Percentiles rank a stretch among this genome's conserved stretches.
These are phyloP conservation scores for Asobara japonica DNA, from an alignment of 1,140 invertebrate genomes.

Conservation along the genomic window DNA sequence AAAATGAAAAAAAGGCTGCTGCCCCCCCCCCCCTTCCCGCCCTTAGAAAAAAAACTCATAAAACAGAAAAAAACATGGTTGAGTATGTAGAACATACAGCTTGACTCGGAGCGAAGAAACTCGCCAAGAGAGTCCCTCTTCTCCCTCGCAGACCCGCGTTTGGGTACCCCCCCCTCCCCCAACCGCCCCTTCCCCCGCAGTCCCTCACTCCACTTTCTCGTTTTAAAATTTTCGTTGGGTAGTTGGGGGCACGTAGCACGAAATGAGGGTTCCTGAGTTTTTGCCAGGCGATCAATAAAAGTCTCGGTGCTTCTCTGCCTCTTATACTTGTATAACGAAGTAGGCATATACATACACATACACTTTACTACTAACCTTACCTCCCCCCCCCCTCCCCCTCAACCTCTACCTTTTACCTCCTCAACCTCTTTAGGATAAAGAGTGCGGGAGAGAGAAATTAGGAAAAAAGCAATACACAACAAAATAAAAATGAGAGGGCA, in stretches of 20 bases:
- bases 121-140: not conserved
- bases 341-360: conserved; percentile 48
- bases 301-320: conserved; percentile 61
- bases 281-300: conserved; percentile 68
- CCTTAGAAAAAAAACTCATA: not conserved
- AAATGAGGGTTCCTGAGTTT: conserved; percentile 59
- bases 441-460: not conserved
- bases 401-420: not conserved
- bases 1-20: not conserved
- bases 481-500: not conserved
- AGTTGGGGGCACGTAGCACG: conserved; percentile 44
- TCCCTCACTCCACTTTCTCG: conserved; percentile 9
- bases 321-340: conserved; percentile 66
- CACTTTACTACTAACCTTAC: conserved; percentile 16
- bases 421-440: conserved; percentile 12
- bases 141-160: not conserved
- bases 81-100: conserved; percentile 6
- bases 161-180: not conserved
- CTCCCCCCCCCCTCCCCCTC: not conserved
- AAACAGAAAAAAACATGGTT: not conserved
- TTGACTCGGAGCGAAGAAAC: conserved; percentile 15
- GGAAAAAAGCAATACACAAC: not conserved
- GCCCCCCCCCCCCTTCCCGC: too few relatives aligned
- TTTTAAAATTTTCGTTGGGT: conserved; percentile 32
- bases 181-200: not conserved